Evolutionary conservation across 1,140 invertebrate genomes (phyloP).

Genomic region (Drosophila neocordata): DNA sequence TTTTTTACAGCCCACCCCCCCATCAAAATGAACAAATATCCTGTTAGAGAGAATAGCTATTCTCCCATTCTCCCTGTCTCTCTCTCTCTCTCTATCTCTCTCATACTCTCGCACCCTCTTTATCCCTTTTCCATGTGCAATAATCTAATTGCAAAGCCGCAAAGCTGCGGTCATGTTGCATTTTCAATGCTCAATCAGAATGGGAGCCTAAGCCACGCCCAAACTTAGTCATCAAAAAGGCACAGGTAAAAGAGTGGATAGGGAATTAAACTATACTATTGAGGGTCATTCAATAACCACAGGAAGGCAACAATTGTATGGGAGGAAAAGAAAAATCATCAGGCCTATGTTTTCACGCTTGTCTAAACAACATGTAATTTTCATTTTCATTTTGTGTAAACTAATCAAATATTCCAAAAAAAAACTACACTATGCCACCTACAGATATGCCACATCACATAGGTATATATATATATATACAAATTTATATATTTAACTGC

Average conservation of each 20-base stretch:
- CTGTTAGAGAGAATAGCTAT: background rate
- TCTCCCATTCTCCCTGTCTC: background rate
- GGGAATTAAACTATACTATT: background rate
- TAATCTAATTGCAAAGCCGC: constrained; percentile 81
- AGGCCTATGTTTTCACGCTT: constrained; percentile 5
- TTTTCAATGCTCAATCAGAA: constrained; percentile 75
- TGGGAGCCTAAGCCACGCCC: constrained; percentile 35
- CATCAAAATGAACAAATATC: constrained; percentile 36
- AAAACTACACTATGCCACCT: background rate
- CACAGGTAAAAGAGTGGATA: background rate
- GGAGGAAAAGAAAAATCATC: constrained; percentile 21
- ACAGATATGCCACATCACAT: background rate
- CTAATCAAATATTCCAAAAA: constrained; percentile 73
- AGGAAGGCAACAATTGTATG: constrained; percentile 51
- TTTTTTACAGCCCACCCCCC: no score
- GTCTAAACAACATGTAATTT: constrained; percentile 60
- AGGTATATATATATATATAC: background rate
- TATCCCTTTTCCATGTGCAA: constrained; percentile 40
- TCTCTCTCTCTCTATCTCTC: no score
- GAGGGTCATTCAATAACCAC: constrained; percentile 23
- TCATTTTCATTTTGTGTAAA: constrained; percentile 63
- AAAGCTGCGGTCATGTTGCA: constrained; percentile 73
- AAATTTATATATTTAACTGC: background rate
- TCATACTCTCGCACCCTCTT: no score
- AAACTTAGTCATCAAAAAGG: constrained; percentile 18